Evolutionary conservation across 2,888 invertebrate genomes (phyloP), one percentile per base, ranked within the genome.

Genomic region (Drosophila niveifrons): DNA sequence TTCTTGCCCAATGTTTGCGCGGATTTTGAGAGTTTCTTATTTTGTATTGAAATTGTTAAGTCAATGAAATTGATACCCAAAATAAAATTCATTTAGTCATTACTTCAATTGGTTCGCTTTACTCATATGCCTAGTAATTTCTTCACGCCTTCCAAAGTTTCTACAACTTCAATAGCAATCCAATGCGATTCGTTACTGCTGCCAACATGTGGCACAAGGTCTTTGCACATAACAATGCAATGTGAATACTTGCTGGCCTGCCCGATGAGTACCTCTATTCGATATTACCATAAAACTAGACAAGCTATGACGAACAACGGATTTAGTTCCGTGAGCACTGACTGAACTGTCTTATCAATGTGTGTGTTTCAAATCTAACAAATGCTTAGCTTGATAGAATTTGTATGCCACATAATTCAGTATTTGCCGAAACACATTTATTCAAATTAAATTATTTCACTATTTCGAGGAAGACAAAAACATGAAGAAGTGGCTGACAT

Each of bases 191-290:
- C 56, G 31, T 17, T 43, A 58, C 46, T 62, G 36, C 23, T 62
- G 36, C 23, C n/a, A 43, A 29, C 63, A 78, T 79, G 70, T 84
- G 56, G 79, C 66, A 74, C 82, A 84, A 83, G 82, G 82, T 79
- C 57, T 66, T 17, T 50, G 23, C 53, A 23, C 52, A 81, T 61
- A 81, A 84, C 72, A 84, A 84, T 79, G 66, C 65, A 78, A 70
- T 23, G 23, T 48, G 48, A 58, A 48, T 43, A 31, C 64, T 56
- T 53, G 63, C 48, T 55, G 52, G 41, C 52, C 57, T 44, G 41
- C 52, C 55, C 41, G 52, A 47, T 63, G 65, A 74, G 51, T 64
- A 59, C 17, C 44, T 34, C 34, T 23, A 46, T 50, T 66, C 36
- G 46, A 56, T 67, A 72, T 75, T 72, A 78, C 48, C 81, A 78